These are phyloP conservation scores for Picathartes gymnocephalus DNA, from an alignment of 2,113 vertebrate genomes.

Conservation along the genomic window DNA sequence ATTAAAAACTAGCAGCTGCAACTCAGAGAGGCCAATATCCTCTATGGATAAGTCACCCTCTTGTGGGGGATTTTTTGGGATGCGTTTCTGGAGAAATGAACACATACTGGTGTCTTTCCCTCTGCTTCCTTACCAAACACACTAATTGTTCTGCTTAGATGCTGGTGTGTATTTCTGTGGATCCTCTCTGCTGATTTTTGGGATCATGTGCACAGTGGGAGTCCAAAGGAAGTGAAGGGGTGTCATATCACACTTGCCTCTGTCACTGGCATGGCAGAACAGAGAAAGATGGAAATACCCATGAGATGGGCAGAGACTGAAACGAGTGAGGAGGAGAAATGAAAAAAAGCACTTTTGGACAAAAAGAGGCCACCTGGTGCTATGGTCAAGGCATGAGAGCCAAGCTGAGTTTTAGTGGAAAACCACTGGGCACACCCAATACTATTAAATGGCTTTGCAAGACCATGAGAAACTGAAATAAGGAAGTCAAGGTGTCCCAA, in stretches of 20 bases:
- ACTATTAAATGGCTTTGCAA: neutral
- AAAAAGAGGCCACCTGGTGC: neutral
- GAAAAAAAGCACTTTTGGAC: neutral
- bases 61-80: neutral
- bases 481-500: neutral
- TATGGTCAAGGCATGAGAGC: neutral
- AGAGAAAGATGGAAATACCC: neutral
- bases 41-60: constrained; percentile 4
- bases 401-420: neutral
- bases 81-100: constrained; percentile 34
- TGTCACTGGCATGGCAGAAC: neutral
- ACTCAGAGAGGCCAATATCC: neutral
- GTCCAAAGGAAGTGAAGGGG: neutral
- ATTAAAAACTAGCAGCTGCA: constrained; percentile 18
- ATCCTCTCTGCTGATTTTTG: neutral
- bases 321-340: neutral
- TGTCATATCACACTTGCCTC: neutral
- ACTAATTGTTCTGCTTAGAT: neutral
- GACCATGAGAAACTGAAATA: neutral
- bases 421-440: neutral
- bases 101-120: neutral
- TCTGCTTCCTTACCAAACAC: neutral
- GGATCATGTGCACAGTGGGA: fast-evolving
- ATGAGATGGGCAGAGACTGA: neutral
- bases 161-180: neutral